phyloP scores from a whole-genome alignment of 1,140 invertebrate genomes.

The Oedothorax gibbosus region DNA sequence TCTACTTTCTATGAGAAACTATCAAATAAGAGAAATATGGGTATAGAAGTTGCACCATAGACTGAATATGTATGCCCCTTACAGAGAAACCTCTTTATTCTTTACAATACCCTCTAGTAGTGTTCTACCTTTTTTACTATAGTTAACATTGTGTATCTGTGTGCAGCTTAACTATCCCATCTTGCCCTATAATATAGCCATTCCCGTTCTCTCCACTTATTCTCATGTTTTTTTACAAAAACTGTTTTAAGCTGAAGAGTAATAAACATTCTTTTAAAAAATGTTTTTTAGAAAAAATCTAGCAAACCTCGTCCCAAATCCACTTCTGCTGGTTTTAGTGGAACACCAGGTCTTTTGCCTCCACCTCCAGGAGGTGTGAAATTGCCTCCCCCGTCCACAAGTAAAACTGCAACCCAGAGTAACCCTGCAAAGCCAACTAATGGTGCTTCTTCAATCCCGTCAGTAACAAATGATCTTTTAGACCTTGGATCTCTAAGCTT shows the following conservation, averaged over 20 bases:
- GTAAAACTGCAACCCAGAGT: slow-evolving; percentile 71
- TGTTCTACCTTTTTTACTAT: no score
- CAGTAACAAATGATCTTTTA: slow-evolving; percentile 36
- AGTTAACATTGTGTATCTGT: no score
- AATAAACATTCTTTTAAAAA: neutral
- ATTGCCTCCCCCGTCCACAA: slow-evolving; percentile 75
- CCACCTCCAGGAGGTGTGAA: slow-evolving; percentile 84
- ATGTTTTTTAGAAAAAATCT: slow-evolving; percentile 85
- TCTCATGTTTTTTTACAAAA: no score
- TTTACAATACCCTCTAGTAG: no score
- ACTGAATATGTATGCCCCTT: no score
- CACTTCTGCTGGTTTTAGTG: slow-evolving; percentile 66
- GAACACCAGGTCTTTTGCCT: slow-evolving; percentile 77
- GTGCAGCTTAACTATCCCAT: no score
- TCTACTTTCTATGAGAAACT: no score
- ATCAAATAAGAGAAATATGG: no score
- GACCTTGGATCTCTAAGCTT: slow-evolving; percentile 36
- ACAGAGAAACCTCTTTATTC: no score
- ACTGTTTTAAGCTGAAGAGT: no score
- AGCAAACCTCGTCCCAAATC: slow-evolving; percentile 76
- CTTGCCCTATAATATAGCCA: neutral
- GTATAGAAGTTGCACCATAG: no score
- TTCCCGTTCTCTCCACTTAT: no score
- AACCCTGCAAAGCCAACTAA: slow-evolving; percentile 74
- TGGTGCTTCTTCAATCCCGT: slow-evolving; percentile 30